Base-by-base conservation (phyloP, 1,140 invertebrate genomes). In the Zaprionus inermis region DNA sequence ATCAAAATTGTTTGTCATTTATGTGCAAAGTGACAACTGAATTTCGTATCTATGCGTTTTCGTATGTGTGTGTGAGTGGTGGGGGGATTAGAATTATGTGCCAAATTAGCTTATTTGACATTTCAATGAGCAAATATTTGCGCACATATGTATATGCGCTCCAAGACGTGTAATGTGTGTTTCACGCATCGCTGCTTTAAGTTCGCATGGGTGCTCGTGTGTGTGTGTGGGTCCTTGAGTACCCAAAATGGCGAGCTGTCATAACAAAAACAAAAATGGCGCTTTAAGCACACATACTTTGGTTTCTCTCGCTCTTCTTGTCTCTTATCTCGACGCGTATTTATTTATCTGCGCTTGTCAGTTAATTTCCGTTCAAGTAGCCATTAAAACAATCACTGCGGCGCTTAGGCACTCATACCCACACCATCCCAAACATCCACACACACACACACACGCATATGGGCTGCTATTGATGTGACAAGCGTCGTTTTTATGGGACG, bases 281-380 rank as follows among this genome's bases (percentile, higher is more conserved):
- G 41, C 52, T 51, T 41, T 49, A 70, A 74, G 54, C 58, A 55
- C 34, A 65, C 20, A 12, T 36, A 9, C 52, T 36, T 22, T 6
- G 9, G 2, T 63, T 38, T 24, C 16, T 32, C 10, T 14, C 44
- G 3, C 28, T 46, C n/a, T n/a, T n/a, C n/a, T n/a, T n/a, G n/a
- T n/a, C n/a, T 55, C 28, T 1, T 46, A 24, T 22, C 12, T 70
- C 49, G 64, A 54, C 5, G 56, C 71, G 65, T 72, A 63, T 82
- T 81, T 82, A 78, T 89, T 89, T 81, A 89, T 89, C 85, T 89
- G 84, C 75, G 63, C 74, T 79, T 90, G 84, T 89, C 84, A 88
- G 84, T 88, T 88, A 88, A 88, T 88, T 88, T 88, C 84, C 80
- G 84, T 88, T 88, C 84, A 88, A 88, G 84, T 88, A 80, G 84